Conservation (phyloP, 1,140 invertebrate species). For the Anastrepha obliqua region DNA sequence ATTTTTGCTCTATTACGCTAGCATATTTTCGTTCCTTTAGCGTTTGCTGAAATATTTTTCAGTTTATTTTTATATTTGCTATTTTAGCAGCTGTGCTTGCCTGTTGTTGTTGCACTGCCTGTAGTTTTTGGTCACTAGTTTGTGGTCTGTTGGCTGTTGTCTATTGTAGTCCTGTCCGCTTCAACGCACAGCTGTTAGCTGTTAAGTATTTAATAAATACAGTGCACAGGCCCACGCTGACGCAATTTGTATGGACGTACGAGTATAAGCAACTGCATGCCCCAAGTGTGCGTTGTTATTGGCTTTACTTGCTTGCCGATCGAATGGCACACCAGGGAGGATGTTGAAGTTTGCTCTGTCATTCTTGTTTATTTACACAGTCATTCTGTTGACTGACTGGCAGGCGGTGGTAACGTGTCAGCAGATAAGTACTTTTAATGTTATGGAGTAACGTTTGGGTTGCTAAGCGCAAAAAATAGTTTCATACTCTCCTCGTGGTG, state of each 20-base stretch:
- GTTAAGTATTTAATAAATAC: constrained; percentile 22
- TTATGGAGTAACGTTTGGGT: neutral
- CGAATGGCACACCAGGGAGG: neutral
- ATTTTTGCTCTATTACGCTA: neutral
- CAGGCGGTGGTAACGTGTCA: neutral
- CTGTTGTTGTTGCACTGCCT: neutral
- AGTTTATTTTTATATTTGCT: neutral
- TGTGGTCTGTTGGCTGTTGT: neutral
- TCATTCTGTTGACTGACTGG: constrained; percentile 6
- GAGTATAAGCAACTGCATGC: neutral
- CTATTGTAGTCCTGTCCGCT: neutral
- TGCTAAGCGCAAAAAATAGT: constrained; percentile 28
- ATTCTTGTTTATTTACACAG: constrained; percentile 9
- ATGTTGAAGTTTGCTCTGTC: neutral
- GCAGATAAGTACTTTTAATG: neutral
- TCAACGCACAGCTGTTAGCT: constrained; percentile 16
- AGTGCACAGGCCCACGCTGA: neutral
- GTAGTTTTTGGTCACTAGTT: neutral
- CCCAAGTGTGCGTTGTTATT: neutral
- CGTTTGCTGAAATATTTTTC: neutral
- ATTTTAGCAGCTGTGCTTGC: neutral
- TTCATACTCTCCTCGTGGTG: neutral
- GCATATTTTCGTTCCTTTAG: neutral
- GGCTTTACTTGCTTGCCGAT: neutral
- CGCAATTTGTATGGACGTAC: neutral